Evolutionary conservation across 2,888 invertebrate genomes (phyloP).

Genomic region (Plutella xylostella): DNA sequence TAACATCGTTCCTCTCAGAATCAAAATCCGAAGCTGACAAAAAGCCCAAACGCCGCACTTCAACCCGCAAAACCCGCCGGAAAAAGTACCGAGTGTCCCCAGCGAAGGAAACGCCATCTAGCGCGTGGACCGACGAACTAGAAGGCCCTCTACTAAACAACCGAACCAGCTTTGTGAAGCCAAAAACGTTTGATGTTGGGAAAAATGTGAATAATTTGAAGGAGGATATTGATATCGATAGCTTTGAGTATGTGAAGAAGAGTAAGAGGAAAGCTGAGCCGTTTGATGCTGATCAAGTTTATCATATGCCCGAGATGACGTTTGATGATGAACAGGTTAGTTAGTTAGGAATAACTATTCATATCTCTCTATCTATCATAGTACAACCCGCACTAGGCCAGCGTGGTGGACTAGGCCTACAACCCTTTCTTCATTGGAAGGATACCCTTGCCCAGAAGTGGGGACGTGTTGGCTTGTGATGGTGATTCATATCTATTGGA

Average conservation of each 20-base stretch:
- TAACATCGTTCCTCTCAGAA: constrained; percentile 20
- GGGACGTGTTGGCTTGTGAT: no score
- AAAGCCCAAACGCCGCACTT: constrained; percentile 43
- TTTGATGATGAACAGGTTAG: no score
- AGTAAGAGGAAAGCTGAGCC: constrained; percentile 6
- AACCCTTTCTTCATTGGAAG: no score
- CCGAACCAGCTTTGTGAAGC: background rate
- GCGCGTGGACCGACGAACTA: constrained; percentile 19
- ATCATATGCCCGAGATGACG: constrained; percentile 17
- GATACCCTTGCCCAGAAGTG: no score
- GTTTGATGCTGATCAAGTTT: constrained; percentile 30
- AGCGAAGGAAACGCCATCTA: constrained; percentile 27
- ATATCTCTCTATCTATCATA: no score
- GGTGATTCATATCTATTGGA: no score
- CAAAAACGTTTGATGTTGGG: constrained; percentile 30
- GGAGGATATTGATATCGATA: constrained; percentile 18
- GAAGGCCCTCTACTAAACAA: constrained; percentile 27
- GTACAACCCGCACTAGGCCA: no score
- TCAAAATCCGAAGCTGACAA: constrained; percentile 32
- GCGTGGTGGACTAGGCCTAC: no score
- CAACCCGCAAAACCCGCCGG: constrained; percentile 42
- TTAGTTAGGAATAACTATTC: no score
- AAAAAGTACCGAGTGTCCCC: constrained; percentile 50
- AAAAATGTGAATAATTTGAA: constrained; percentile 51
- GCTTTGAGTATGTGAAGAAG: background rate